These are phyloP conservation scores for silkworm (Bombyx mori) DNA, from an alignment of 1,140 invertebrate genomes.

Conservation along the genomic window ASM3026992v2 NC_085128.1:7404501-7405000, in stretches of 20 bases:
- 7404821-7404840: slow-evolving; percentile 16
- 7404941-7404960: too few relatives aligned
- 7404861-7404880: slow-evolving; percentile 17
- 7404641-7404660: slow-evolving; percentile 56
- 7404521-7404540: slow-evolving; percentile 17
- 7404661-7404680: slow-evolving; percentile 60
- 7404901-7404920: too few relatives aligned
- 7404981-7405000: slow-evolving; percentile 3
- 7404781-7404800: slow-evolving; percentile 23
- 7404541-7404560: slow-evolving; percentile 41
- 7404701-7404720: slow-evolving; percentile 71
- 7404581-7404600: too few relatives aligned
- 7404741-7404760: slow-evolving; percentile 69
- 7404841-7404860: slow-evolving; percentile 18
- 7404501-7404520: slow-evolving; percentile 12
- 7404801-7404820: slow-evolving; percentile 22
- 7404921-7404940: too few relatives aligned
- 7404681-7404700: slow-evolving; percentile 70
- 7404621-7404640: slow-evolving; percentile 9
- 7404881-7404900: background rate
- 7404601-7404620: too few relatives aligned
- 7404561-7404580: slow-evolving; percentile 20
- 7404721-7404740: slow-evolving; percentile 71
- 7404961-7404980: too few relatives aligned
- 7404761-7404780: slow-evolving; percentile 42